A percentile compares a stretch with the other conserved stretches of the same genome.
phyloP scores from a whole-genome alignment of 2,797 vertebrate species.

The Protosalanx chinensis region DNA sequence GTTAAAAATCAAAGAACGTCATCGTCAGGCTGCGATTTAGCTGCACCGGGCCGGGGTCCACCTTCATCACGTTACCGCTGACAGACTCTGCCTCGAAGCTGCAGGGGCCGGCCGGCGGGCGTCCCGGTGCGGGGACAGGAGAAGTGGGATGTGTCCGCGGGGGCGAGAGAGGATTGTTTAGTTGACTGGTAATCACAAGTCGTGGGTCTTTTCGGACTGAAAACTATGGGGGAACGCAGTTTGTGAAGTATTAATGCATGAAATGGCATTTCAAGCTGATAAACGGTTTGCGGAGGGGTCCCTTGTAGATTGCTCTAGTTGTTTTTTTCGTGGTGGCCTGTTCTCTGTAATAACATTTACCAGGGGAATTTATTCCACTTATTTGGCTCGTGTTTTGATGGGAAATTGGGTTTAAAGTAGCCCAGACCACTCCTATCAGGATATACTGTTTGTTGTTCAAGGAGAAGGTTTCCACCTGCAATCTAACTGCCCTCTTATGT shows the following conservation, averaged over 20 bases:
- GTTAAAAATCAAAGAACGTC: conserved; percentile 99
- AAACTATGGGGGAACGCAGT: conserved; percentile 58
- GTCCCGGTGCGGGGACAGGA: conserved; percentile 36
- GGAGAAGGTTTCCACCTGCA: conserved; percentile 30
- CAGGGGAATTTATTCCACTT: conserved; percentile 63
- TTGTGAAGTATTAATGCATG: conserved; percentile 77
- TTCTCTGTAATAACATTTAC: conserved; percentile 75
- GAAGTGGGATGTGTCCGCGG: conserved; percentile 54
- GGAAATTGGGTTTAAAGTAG: conserved; percentile 48
- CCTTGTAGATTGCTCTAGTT: conserved; percentile 58
- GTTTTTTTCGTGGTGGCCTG: conserved; percentile 55
- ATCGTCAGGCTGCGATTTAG: conserved; percentile 88
- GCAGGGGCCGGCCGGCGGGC: conserved; percentile 58
- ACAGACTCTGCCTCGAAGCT: conserved; percentile 66
- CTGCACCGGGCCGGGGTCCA: conserved; percentile 85
- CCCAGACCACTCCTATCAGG: conserved; percentile 23
- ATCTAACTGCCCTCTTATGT: conserved; percentile 14
- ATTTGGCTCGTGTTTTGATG: conserved; percentile 51
- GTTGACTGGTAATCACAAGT: conserved; percentile 76
- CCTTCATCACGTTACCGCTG: conserved; percentile 91
- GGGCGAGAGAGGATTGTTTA: conserved; percentile 69
- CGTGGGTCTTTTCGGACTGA: conserved; percentile 64
- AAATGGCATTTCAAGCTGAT: conserved; percentile 81
- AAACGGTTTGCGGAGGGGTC: conserved; percentile 68
- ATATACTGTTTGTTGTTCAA: conserved; percentile 24